These are phyloP conservation scores for Zosterops lateralis DNA, from an alignment of 2,113 vertebrate genomes.

Conservation along the genomic window DNA sequence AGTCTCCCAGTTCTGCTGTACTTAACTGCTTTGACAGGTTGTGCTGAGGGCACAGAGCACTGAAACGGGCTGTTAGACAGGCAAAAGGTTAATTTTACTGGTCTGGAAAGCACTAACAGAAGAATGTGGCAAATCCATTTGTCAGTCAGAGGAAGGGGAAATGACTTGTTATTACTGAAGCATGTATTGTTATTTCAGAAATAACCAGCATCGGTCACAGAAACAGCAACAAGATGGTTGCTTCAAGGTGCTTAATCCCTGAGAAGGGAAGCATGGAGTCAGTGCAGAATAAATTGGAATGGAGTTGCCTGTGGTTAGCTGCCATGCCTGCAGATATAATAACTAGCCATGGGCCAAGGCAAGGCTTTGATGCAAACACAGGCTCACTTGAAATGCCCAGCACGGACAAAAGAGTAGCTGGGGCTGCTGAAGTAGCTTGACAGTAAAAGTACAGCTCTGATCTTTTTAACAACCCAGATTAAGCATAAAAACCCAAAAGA, in stretches of 20 bases:
- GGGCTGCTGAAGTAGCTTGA: not conserved
- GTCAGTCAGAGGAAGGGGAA: not conserved
- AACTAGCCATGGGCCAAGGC: not conserved
- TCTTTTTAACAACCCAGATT: not conserved
- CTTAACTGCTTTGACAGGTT: slow-evolving; percentile 52
- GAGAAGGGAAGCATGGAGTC: not conserved
- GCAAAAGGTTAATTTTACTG: slow-evolving; percentile 7
- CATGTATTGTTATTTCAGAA: slow-evolving; percentile 6
- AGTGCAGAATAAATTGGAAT: not conserved
- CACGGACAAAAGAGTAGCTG: not conserved
- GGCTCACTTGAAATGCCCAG: not conserved
- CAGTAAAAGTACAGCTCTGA: not conserved
- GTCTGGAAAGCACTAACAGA: not conserved
- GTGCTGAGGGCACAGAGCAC: slow-evolving; percentile 60
- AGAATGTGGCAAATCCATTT: not conserved
- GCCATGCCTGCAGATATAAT: not conserved
- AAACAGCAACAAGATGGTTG: not conserved
- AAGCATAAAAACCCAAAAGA: not conserved
- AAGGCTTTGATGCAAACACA: not conserved
- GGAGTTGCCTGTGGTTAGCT: not conserved
- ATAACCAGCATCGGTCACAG: not conserved
- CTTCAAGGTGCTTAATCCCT: not conserved
- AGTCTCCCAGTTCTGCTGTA: slow-evolving; percentile 50
- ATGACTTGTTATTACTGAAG: not conserved
- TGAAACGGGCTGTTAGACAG: slow-evolving; percentile 27